Evolutionary conservation across 2,113 vertebrate species (phyloP), one percentile per base, ranked within the genome.

Genomic region (Chroicocephalus ridibundus): DNA sequence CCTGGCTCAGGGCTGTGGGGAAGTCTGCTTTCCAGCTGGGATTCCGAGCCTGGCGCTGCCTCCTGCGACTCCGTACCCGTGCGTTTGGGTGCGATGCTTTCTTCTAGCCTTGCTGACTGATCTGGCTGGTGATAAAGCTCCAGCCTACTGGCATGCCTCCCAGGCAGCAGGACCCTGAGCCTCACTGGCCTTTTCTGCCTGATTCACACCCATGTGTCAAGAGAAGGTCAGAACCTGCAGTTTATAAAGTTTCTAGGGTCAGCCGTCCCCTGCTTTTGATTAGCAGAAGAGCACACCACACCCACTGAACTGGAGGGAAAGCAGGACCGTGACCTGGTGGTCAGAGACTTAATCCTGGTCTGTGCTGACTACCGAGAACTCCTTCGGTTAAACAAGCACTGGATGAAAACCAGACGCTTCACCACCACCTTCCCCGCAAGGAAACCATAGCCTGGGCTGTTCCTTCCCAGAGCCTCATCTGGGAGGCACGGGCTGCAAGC

Each of bases 301-400:
- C 47, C 42, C 26, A 2, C 51, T 15, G n/a, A 36, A 58, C 29
- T 55, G 61, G 52, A 84, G n/a, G 60, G 42, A 84, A 95, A 84
- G 51, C 60, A 97, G 80, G 55, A 86, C 46, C 9, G 1, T 62
- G 91, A 47, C 19, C 68, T 75, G 60, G 13, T 78, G 57, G 51
- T 84, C 84, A 91, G 83, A 84, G 69, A 34, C 11, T 82, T 95
- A 91, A 91, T 64, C 83, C 61, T 58, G n/a, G 38, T 34, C 69
- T 91, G 57, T 64, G 57, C 69, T 82, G 49, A 18, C 47, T 68
- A 2, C 6, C 3, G 11, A 68, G 38, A 47, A 21, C 26, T 82
- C 72, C 24, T 84, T 64, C 34, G 36, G 52, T 91, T 84, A 93
- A 88, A 84, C 32, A 91, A 87, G 65, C 1, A 1, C n/a, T 84